These are phyloP conservation scores for Apamea epomidion DNA, from an alignment of 2,888 invertebrate genomes.

Conservation along the genomic window DNA sequence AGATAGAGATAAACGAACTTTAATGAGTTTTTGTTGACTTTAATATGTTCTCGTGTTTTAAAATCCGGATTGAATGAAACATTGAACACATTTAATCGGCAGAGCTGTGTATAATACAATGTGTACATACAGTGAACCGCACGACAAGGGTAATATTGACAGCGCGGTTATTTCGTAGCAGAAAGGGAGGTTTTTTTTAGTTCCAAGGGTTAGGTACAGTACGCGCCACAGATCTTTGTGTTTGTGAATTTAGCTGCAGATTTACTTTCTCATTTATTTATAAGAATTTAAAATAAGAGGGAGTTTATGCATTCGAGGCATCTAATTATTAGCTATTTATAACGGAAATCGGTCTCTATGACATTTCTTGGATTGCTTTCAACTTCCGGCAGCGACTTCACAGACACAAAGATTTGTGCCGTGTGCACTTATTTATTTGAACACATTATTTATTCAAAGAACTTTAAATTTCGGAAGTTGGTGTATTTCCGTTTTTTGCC, in stretches of 20 bases:
- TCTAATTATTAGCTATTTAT: neutral
- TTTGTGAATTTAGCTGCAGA: slow-evolving; percentile 2
- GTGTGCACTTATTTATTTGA: neutral
- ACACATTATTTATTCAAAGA: neutral
- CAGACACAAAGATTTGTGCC: neutral
- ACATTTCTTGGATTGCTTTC: neutral
- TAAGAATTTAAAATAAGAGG: neutral
- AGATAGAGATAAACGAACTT: too few species aligned
- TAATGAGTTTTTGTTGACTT: too few species aligned
- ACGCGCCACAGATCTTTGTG: too few species aligned
- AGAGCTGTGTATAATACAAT: neutral
- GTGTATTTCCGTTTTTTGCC: neutral
- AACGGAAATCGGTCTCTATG: neutral
- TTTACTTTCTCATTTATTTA: neutral
- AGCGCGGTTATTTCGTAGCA: neutral
- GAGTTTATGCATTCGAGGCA: too few species aligned
- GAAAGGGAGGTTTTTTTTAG: neutral
- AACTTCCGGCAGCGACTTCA: neutral
- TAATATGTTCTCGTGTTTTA: neutral
- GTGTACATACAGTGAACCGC: neutral
- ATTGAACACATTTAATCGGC: neutral
- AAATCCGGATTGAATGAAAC: neutral
- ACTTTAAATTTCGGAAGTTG: neutral
- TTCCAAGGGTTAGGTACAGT: neutral
- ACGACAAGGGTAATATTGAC: neutral